A percentile compares a stretch with the other conserved stretches of the same genome.
phyloP scores from a whole-genome alignment of 2,888 invertebrate genomes.

The Patella pellucida region DNA sequence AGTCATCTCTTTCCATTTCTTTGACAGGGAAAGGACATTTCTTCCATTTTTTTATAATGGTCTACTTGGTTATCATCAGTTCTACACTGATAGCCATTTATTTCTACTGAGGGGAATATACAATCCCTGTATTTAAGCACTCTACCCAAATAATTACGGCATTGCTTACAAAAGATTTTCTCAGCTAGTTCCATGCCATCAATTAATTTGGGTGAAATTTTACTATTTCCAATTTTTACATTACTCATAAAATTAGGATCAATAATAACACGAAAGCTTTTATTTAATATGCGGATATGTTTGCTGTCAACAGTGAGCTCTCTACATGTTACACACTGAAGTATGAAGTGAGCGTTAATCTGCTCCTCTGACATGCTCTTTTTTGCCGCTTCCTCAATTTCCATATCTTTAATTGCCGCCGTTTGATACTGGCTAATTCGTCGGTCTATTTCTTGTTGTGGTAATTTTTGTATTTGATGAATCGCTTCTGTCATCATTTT shows the following conservation, averaged over 20 bases:
- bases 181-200: constrained; percentile 36
- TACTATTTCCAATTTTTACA: constrained; percentile 27
- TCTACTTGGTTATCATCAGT: constrained; percentile 17
- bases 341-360: constrained; percentile 20
- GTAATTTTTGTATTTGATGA: constrained; percentile 24
- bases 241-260: constrained; percentile 20
- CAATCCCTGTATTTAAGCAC: constrained; percentile 34
- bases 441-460: constrained; percentile 12
- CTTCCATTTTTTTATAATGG: constrained; percentile 42
- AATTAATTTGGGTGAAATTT: constrained; percentile 3
- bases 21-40: constrained; percentile 39
- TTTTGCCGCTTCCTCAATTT: constrained; percentile 17
- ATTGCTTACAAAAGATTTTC: constrained; percentile 41
- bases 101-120: constrained; percentile 37
- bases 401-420: constrained; percentile 18
- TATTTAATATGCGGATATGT: constrained; percentile 24
- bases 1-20: constrained; percentile 18
- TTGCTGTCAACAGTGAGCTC: constrained; percentile 15
- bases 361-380: background rate
- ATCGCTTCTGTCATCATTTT: constrained; percentile 37
- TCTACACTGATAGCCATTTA: constrained; percentile 35
- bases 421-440: constrained; percentile 11
- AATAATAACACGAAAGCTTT: constrained; percentile 25
- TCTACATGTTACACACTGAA: constrained; percentile 24
- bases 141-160: constrained; percentile 42